Evolutionary conservation across 2,888 invertebrate genomes (phyloP), one percentile per base, ranked within the genome.

Genomic region (Mythimna lalbum): DNA sequence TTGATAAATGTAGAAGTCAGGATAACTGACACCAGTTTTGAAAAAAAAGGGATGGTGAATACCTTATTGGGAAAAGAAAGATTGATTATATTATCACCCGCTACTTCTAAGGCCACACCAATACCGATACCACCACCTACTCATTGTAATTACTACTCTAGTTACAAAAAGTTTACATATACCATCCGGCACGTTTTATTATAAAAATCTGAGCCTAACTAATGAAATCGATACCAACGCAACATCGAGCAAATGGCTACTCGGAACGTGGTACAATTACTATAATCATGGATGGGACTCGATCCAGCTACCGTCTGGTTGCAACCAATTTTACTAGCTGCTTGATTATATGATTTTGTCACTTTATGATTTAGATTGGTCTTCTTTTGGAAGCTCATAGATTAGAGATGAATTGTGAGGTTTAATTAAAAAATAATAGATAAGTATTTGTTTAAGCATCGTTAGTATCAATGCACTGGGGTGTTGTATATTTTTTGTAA

Each of bases 201-300:
- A 86, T 87, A 84, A 86, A 86, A 84, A 85, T 81, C 83, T 71
- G 63, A 62, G 80, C 80, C 82, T 80, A 82, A 86, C 84, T 87
- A 86, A 86, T 87, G 87, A 86, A 86, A 86, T 86, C 86, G 87
- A 86, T 87, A 86, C 86, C 63, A 77, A 83, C 86, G 82, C 86
- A 73, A 82, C 83, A 80, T 84, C 78, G 61, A 77, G 83, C 78
- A 87, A 87, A 85, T 86, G 81, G 86, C 81, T 72, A 75, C 72
- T 81, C 62, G 57, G 78, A 70, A 67, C 73, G 69, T 69, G 65
- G 74, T 68, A 61, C 73, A 85, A 85, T 85, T 83, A 85, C 85
- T 85, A 85, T 85, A 85, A 85, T 85, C 81, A 83, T 53, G 70
- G 23, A 66, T 69, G 75, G 63, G 83, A 83, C 69, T 81, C 63